Base-by-base conservation (phyloP, 2,888 invertebrate species). In the Thumatha senex region DNA sequence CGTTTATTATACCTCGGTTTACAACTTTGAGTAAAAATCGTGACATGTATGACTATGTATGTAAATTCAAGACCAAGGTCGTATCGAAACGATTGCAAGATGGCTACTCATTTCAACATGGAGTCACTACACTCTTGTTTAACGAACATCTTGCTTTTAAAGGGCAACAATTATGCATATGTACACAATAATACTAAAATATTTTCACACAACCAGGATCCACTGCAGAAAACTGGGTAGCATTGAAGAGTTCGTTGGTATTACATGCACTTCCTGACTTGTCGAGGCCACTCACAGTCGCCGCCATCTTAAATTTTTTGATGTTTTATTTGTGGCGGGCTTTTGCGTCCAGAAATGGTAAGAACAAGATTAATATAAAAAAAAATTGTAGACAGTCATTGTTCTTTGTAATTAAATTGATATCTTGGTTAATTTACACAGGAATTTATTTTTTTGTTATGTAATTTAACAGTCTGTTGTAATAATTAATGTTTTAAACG, bases 221-320 rank as follows among this genome's bases (percentile, higher is more conserved):
- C 74, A 64, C 75, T 61, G 57, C 63, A 63, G 65, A 74, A 73
- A 81, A 86, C 74, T 79, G 81, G 88, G 81, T 88, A 89, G 78
- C 90, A 90, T 89, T 91, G 90, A 90, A 83, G 72, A 87, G 90
- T 88, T 91, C 90, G 72, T 90, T 91, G 90, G 77, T 90, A 91
- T 90, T 90, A 86, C 69, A 75, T 84, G 86, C 87, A 89, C 90
- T 91, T 91, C 90, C 90, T 90, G 81, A 68, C 73, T 67, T 38
- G 40, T 34, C 86, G 88, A 89, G 90, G 90, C 71, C 88, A 70
- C 70, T 67, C 75, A 73, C 77, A 68, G 67, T 80, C 58, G 88
- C 89, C 89, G 88, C 89, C 89, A 88, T 89, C 77, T 88, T 89
- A 73, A 50, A 77, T 80, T 86, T 48, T 86, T 86, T 86, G 87